phyloP scores from a whole-genome alignment of 2,797 vertebrate genomes.

The Pseudochaenichthys georgianus region DNA sequence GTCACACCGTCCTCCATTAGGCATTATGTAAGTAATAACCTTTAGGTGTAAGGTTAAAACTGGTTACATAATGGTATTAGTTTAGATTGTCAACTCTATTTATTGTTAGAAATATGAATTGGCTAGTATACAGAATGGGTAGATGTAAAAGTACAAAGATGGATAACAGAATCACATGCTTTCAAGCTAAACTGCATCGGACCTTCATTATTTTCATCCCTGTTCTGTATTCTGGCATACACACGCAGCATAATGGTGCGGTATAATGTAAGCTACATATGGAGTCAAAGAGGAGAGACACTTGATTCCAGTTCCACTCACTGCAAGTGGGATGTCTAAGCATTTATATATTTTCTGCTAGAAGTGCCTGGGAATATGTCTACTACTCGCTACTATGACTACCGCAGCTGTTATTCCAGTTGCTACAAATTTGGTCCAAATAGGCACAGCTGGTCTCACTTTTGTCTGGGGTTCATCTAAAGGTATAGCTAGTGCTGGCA shows the following conservation, averaged over 20 bases:
- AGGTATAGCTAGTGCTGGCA: not conserved
- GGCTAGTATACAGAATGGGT: not conserved
- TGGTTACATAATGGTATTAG: not conserved
- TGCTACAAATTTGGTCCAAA: not conserved
- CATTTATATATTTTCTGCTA: not conserved
- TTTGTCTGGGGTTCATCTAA: conserved; percentile 6
- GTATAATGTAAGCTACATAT: no score
- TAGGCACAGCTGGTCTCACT: not conserved
- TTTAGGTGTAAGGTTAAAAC: not conserved
- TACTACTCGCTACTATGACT: not conserved
- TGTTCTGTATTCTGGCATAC: not conserved
- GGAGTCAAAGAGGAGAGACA: not conserved
- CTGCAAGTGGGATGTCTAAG: conserved; percentile 8
- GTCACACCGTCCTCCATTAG: not conserved
- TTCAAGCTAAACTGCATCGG: not conserved
- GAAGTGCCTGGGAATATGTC: not conserved
- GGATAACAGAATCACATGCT: not conserved
- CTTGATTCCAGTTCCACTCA: not conserved
- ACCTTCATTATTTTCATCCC: not conserved
- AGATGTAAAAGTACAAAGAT: not conserved
- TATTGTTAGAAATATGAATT: not conserved
- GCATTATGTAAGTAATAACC: not conserved
- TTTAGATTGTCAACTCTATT: not conserved
- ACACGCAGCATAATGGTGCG: conserved; percentile 5
- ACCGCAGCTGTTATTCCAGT: not conserved